phyloP scores from a whole-genome alignment of 2,888 invertebrate genomes.

The Heliothis peltigera region DNA sequence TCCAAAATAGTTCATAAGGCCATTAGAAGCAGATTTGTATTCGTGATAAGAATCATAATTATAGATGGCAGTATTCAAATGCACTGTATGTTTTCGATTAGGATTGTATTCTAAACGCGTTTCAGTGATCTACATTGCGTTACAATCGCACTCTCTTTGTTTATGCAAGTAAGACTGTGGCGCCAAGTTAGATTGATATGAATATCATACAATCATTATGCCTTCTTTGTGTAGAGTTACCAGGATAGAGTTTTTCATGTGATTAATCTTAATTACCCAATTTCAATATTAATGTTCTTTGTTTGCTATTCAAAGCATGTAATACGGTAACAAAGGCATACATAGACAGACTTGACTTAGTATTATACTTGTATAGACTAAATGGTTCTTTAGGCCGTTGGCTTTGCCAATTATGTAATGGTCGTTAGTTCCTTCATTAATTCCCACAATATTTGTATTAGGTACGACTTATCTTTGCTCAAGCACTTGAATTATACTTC shows the following conservation, averaged over 20 bases:
- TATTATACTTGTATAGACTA: constrained; percentile 16
- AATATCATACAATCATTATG: constrained; percentile 33
- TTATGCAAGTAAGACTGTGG: constrained; percentile 53
- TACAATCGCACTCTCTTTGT: constrained; percentile 45
- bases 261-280: constrained; percentile 57
- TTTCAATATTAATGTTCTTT: constrained; percentile 59
- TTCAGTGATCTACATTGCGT: constrained; percentile 48
- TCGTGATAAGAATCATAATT: constrained; percentile 19
- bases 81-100: constrained; percentile 38
- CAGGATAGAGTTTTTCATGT: constrained; percentile 43
- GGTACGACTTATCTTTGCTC: constrained; percentile 21
- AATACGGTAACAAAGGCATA: constrained; percentile 41
- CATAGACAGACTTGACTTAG: constrained; percentile 27
- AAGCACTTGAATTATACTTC: constrained; percentile 22
- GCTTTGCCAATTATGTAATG: constrained; percentile 11
- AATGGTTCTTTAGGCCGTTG: constrained; percentile 21
- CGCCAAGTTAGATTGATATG: constrained; percentile 38
- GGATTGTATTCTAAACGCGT: constrained; percentile 58
- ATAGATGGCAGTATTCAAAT: constrained; percentile 22
- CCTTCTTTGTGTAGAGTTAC: constrained; percentile 14
- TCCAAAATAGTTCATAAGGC: neutral
- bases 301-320: constrained; percentile 57
- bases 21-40: constrained; percentile 44
- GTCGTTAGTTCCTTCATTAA: constrained; percentile 27
- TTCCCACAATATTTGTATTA: constrained; percentile 14